Conservation (phyloP, 2,113 vertebrate genomes). For the Sinocyclocheilus rhinocerous region DNA sequence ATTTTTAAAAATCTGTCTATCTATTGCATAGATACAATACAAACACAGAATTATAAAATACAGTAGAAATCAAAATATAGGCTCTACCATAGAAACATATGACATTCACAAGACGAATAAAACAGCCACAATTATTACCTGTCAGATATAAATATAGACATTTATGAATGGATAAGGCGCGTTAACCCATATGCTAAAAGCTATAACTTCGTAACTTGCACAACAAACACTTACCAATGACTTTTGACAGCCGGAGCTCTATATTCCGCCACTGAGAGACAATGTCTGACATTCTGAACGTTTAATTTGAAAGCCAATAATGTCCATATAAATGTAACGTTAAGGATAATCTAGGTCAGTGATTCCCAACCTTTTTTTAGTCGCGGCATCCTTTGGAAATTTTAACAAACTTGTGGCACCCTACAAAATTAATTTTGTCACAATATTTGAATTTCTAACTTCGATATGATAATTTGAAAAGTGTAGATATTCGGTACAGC, state of each 20-base stretch:
- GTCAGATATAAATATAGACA: too few species aligned
- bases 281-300: slow-evolving; percentile 81
- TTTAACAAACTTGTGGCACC: too few species aligned
- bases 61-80: too few species aligned
- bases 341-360: neutral
- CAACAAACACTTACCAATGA: slow-evolving; percentile 80
- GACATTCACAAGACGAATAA: neutral
- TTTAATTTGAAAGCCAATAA: neutral
- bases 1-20: too few species aligned
- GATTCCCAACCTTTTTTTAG: too few species aligned
- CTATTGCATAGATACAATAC: too few species aligned
- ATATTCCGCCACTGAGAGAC: slow-evolving; percentile 89
- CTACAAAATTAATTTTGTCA: too few species aligned
- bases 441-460: too few species aligned
- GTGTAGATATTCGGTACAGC: too few species aligned
- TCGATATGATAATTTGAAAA: too few species aligned
- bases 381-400: too few species aligned
- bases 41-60: too few species aligned
- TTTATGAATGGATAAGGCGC: neutral
- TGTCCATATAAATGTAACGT: neutral
- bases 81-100: slow-evolving; percentile 71
- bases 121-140: neutral
- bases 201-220: neutral
- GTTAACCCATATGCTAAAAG: neutral
- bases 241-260: slow-evolving; percentile 83